Percentiles rank a stretch among this genome's conserved stretches.
Conservation (phyloP, 2,797 vertebrate species). For the Alosa sapidissima region DNA sequence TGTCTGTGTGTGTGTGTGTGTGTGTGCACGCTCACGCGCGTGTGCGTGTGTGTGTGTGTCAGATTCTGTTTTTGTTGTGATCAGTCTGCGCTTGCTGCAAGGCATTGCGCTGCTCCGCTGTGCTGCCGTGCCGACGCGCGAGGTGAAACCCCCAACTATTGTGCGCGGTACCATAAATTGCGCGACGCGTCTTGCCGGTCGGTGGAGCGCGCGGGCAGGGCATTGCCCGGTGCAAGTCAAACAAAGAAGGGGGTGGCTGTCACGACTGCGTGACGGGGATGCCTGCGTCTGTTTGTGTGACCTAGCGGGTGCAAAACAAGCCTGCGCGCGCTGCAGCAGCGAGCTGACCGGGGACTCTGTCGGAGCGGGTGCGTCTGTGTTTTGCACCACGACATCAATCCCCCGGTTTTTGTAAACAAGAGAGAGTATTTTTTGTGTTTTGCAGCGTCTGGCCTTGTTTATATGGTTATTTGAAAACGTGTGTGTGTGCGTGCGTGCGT, state of each 20-base stretch:
- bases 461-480: neutral
- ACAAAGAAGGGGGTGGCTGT: constrained; percentile 63
- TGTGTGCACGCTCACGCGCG: no score
- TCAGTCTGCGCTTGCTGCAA: constrained; percentile 56
- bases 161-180: constrained; percentile 22
- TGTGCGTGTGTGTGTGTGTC: neutral
- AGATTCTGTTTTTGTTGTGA: constrained; percentile 63
- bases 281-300: constrained; percentile 63
- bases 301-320: constrained; percentile 72
- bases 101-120: no score
- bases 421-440: neutral
- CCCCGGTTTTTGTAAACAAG: constrained; percentile 6
- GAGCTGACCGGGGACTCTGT: neutral
- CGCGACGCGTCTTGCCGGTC: constrained; percentile 36
- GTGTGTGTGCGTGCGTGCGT: no score
- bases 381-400: no score
- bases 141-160: constrained; percentile 27
- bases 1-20: no score
- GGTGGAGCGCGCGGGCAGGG: constrained; percentile 58
- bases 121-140: no score
- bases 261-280: constrained; percentile 44
- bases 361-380: neutral
- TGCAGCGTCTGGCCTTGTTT: neutral
- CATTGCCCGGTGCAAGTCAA: constrained; percentile 56
- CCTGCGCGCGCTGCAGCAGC: constrained; percentile 66